phyloP scores from a whole-genome alignment of 2,888 invertebrate genomes.

The Rhingia rostrata region DNA sequence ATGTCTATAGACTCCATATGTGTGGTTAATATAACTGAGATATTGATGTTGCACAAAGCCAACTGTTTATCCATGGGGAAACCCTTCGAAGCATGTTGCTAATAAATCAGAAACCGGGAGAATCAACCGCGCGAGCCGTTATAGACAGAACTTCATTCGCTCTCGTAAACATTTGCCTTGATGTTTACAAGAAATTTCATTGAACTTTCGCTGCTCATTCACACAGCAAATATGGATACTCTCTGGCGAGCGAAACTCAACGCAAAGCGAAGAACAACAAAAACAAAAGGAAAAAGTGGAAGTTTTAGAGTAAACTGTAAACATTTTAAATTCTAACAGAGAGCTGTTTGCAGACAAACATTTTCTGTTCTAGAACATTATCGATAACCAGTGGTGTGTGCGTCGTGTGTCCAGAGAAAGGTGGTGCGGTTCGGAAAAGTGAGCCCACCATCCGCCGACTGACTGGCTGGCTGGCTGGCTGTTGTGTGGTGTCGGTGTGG shows the following conservation, averaged over 20 bases:
- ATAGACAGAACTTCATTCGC: constrained; percentile 25
- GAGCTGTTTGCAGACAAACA: constrained; percentile 57
- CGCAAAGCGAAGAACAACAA: constrained; percentile 3
- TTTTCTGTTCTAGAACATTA: constrained; percentile 52
- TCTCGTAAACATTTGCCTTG: constrained; percentile 43
- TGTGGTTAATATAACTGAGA: no score
- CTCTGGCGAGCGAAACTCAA: constrained; percentile 16
- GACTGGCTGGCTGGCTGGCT: constrained; percentile 20
- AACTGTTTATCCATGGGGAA: background rate
- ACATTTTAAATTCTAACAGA: constrained; percentile 57
- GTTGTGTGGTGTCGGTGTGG: constrained; percentile 38
- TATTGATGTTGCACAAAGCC: no score
- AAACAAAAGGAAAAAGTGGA: constrained; percentile 23
- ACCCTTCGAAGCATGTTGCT: constrained; percentile 34
- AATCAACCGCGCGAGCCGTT: background rate
- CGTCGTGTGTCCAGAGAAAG: constrained; percentile 10
- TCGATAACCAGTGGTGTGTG: constrained; percentile 39
- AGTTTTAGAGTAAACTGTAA: constrained; percentile 27
- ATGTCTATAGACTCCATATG: no score
- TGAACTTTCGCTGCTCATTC: constrained; percentile 62
- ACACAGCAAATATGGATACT: background rate
- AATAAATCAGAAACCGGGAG: background rate
- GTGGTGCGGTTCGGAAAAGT: constrained; percentile 21
- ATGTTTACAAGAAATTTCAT: constrained; percentile 68
- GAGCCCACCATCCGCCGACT: constrained; percentile 12